Base-by-base conservation (phyloP, 2,797 vertebrate species). In the Trematocara caparti region DNA sequence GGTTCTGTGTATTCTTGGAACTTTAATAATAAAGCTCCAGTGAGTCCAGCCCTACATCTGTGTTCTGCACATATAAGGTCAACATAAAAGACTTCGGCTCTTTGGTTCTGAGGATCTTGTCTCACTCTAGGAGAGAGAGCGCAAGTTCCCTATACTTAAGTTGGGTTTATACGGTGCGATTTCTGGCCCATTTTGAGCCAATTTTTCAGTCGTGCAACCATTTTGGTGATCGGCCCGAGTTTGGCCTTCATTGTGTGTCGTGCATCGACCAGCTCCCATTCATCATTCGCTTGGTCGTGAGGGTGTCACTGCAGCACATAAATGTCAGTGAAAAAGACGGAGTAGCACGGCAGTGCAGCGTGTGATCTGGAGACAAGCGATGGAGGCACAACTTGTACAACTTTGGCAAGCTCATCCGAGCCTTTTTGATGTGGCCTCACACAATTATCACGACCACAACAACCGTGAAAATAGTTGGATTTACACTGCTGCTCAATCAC, bases 131-230 rank as follows among this genome's bases (percentile, higher is more conserved):
- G 8, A 36, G 17, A 59, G 32, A 59, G 2, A 59, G 32, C 17
- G 32, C 17, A 51, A 50, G 19, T 50, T 50, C 49, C 3, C 11
- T 21, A 50, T 50, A 50, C 19, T 6, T 50, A 0, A 50, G 19
- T 6, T 21, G 49, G 49, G 49, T 0, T 0, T 50, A 19, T 2
- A 21, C 5, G 12, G 5, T 50, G 10, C 0, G 0, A 50, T 21
- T 12, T 21, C 21, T 50, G 48, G 10, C 0, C 19, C 10, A 12
- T 21, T 50, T 50, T 50, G 49, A 21, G 49, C 0, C 5, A 50
- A 4, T 50, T 1, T 50, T 12, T 4, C 48, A 50, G 48, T 12
- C 10, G 0, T 50, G 48, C 0, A 1, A 50, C 48, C 5, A 5
- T 50, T 50, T 50, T 21, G 48, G 19, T 21, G 48, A 21, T 21